Evolutionary conservation across 1,140 invertebrate species (phyloP).

Genomic region (Stegodyphus dumicola): DNA sequence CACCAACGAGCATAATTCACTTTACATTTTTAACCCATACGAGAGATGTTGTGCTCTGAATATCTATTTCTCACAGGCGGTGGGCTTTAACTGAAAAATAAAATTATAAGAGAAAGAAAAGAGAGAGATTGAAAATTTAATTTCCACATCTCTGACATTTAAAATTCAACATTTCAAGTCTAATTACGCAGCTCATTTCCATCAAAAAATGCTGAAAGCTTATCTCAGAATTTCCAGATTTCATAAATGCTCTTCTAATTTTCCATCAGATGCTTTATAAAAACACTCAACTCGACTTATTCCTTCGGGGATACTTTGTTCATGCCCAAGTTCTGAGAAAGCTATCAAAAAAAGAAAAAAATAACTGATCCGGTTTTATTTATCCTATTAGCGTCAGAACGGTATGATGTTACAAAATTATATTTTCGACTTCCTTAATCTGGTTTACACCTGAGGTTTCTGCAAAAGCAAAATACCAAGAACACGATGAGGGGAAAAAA

Average conservation of each 20-base stretch:
- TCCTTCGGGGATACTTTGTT: conserved; percentile 27
- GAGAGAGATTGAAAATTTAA: conserved; percentile 50
- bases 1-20: conserved; percentile 26
- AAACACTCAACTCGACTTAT: conserved; percentile 27
- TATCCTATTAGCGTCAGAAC: conserved; percentile 45
- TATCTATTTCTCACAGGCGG: background rate
- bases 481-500: conserved; percentile 12
- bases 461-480: conserved; percentile 17
- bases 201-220: conserved; percentile 48
- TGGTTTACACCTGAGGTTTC: conserved; percentile 41
- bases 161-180: conserved; percentile 55
- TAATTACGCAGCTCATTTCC: conserved; percentile 56
- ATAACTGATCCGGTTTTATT: conserved; percentile 47
- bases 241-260: conserved; percentile 34
- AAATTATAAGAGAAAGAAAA: background rate
- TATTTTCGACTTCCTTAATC: conserved; percentile 43
- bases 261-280: conserved; percentile 30
- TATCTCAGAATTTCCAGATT: conserved; percentile 36
- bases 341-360: background rate
- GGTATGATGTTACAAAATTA: conserved; percentile 56
- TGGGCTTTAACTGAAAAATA: conserved; percentile 2
- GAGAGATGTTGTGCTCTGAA: background rate
- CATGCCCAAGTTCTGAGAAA: background rate
- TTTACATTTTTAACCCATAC: conserved; percentile 9
- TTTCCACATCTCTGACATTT: conserved; percentile 48